Base-by-base conservation (phyloP, 30 jellyfish, hydroid and myxozoan genomes). In the Aurelia sp. region DNA sequence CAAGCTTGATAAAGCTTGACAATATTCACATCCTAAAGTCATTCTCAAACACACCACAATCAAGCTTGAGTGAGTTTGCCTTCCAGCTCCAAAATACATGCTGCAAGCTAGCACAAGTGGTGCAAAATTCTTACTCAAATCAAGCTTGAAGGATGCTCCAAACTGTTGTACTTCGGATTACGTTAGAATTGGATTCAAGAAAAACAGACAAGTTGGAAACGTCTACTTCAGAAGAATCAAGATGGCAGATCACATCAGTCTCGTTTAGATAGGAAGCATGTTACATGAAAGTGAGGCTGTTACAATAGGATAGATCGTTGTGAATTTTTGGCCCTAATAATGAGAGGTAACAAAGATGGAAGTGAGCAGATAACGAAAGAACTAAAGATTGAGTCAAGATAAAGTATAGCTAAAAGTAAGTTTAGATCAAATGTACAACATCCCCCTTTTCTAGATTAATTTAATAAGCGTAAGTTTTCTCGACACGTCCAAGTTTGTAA, bases 221-320 rank as follows among this genome's bases (percentile, higher is more conserved):
- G 67, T 58, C 23, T 58, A 58, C 67, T 20, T 4, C 0, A 16
- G 13, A 58, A 58, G 13, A 58, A 58, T 6, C 76, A 65, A 65
- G 76, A 8, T 65, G 51, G 41, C 76, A 12, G 48, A 8, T 20
- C 4, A 19, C 47, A 20, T 1, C 1, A 65, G 76, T 20, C 27
- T 58, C 16, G 21, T 20, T 58, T 58, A 58, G 67, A 58, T 6
- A 58, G 6, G 67, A 58, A 58, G 13, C 21, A 11, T 58, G 67
- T 58, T 58, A 58, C 67, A 58, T 58, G 67, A 11, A 58, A 58
- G 67, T 17, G 67, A 58, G 67, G 67, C 67, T 58, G 4, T 58
- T 58, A 58, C 27, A 58, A 58, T 17, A 58, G 21, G 67, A 58
- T 6, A 58, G 67, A 58, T 58, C 2, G 4, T 0, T 0, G 67